Percentiles rank a stretch among this genome's conserved stretches.
phyloP scores from a whole-genome alignment of 2,888 invertebrate species.

The Drosophila siamana region DNA sequence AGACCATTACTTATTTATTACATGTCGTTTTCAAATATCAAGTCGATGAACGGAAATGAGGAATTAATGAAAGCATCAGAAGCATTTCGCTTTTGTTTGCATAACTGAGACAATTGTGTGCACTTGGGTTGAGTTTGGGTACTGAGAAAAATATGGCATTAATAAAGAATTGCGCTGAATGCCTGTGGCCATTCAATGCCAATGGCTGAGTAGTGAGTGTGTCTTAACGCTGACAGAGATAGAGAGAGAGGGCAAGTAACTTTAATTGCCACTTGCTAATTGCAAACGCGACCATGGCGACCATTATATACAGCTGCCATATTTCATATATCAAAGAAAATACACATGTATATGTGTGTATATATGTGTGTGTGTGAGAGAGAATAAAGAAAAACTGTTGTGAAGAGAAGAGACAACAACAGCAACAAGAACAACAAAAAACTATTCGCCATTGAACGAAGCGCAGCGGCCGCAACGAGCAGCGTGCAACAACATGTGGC shows the following conservation, averaged over 20 bases:
- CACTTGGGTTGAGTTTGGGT: too few species aligned
- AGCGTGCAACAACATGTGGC: slow-evolving; percentile 44
- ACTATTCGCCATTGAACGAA: slow-evolving; percentile 55
- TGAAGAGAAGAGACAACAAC: neutral
- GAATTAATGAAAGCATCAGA: neutral
- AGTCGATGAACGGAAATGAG: neutral
- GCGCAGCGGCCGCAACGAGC: slow-evolving; percentile 63
- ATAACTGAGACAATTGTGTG: slow-evolving; percentile 29
- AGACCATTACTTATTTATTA: neutral
- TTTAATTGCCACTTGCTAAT: slow-evolving; percentile 80
- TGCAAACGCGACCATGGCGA: slow-evolving; percentile 64
- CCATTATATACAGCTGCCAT: slow-evolving; percentile 71
- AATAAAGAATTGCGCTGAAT: slow-evolving; percentile 56
- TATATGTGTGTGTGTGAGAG: too few species aligned
- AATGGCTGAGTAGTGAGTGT: slow-evolving; percentile 51
- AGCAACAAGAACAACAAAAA: neutral
- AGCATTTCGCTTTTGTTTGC: neutral
- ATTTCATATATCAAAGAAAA: slow-evolving; percentile 75
- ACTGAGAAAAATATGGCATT: slow-evolving; percentile 52
- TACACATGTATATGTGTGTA: neutral
- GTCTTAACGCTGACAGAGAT: slow-evolving; percentile 37
- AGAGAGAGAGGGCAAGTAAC: too few species aligned
- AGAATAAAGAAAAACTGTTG: neutral
- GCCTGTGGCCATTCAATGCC: too few species aligned
- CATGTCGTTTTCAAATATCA: neutral